Conservation (phyloP, 2,113 vertebrate genomes). For the Sarotherodon lohbergeri region DNA sequence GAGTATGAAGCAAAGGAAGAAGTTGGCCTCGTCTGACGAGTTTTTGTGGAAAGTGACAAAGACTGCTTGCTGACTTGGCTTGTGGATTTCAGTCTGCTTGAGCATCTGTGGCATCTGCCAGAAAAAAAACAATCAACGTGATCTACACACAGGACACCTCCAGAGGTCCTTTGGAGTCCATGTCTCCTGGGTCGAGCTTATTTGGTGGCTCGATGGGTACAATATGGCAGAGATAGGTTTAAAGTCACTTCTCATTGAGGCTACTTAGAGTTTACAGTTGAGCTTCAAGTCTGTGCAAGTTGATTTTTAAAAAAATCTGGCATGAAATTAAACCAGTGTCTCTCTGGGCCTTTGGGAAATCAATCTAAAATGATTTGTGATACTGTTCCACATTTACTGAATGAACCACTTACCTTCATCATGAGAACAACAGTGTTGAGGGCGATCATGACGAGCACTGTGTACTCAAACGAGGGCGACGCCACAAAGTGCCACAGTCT, state of each 20-base stretch:
- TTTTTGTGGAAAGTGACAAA: neutral
- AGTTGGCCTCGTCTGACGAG: neutral
- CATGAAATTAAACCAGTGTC: neutral
- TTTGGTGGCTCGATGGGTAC: neutral
- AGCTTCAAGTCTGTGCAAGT: neutral
- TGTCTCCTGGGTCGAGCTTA: neutral
- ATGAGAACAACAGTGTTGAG: constrained; percentile 97
- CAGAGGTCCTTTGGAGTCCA: neutral
- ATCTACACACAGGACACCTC: neutral
- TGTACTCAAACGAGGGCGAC: constrained; percentile 95
- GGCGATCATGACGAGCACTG: constrained; percentile 97
- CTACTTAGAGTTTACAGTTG: neutral
- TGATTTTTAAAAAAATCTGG: neutral
- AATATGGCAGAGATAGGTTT: neutral
- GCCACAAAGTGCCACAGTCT: constrained; percentile 97
- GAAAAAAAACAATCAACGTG: neutral
- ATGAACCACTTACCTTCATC: constrained; percentile 87
- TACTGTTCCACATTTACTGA: neutral
- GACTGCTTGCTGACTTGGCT: neutral
- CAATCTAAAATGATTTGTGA: neutral
- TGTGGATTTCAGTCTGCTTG: neutral
- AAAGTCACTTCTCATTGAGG: neutral
- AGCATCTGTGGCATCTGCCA: neutral
- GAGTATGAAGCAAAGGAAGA: neutral
- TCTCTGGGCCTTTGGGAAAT: neutral